Evolutionary conservation across 2,888 invertebrate species (phyloP).

Genomic region (Agelastica alni): DNA sequence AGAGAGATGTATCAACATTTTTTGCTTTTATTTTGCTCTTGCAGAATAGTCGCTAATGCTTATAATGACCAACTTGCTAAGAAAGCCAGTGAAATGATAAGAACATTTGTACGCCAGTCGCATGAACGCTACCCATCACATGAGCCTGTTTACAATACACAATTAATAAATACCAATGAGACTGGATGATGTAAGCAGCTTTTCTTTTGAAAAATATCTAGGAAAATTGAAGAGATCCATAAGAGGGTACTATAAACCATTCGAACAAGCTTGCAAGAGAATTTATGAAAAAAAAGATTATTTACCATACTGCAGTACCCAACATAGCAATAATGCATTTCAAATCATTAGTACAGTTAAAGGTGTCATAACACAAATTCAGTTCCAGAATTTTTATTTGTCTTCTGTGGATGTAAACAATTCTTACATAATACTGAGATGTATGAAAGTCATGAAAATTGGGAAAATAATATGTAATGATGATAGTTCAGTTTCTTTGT

Average conservation of each 20-base stretch:
- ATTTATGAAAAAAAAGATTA: neutral
- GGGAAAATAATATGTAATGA: neutral
- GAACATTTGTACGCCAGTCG: neutral
- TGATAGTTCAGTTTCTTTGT: neutral
- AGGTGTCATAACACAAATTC: neutral
- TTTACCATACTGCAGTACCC: neutral
- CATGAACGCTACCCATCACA: neutral
- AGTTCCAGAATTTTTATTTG: neutral
- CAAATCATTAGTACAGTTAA: neutral
- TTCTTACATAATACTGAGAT: neutral
- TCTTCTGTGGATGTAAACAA: neutral
- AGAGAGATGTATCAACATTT: neutral
- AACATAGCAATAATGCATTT: neutral
- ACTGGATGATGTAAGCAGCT: neutral
- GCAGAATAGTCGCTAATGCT: neutral
- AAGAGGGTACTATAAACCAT: slow-evolving; percentile 1
- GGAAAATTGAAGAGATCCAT: neutral
- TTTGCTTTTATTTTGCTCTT: slow-evolving; percentile 1
- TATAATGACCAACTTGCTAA: neutral
- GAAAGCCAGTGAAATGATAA: neutral
- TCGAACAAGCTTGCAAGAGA: neutral
- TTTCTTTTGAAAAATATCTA: neutral
- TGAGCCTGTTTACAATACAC: neutral
- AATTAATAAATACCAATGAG: neutral
- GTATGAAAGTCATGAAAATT: neutral